These are phyloP conservation scores for Noctua janthina DNA, from an alignment of 2,888 invertebrate species.

Conservation along the genomic window DNA sequence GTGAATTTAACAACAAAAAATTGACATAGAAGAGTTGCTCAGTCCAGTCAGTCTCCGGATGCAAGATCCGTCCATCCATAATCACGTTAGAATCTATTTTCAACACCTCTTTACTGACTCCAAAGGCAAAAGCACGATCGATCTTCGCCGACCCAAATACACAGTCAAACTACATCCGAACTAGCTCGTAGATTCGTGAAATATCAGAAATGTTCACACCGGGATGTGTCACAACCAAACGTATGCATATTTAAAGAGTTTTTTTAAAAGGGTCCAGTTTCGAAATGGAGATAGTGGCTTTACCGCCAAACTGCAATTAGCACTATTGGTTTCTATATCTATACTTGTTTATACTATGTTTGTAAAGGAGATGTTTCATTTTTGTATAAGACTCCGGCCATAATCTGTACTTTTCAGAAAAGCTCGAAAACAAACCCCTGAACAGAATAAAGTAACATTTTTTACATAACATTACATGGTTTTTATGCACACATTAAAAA, in stretches of 20 bases:
- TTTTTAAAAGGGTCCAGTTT: conserved; percentile 5
- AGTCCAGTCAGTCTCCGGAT: too few relatives aligned
- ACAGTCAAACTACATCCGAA: conserved; percentile 34
- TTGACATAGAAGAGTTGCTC: too few relatives aligned
- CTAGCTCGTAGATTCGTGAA: conserved; percentile 28
- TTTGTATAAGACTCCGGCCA: too few relatives aligned
- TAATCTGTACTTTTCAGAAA: too few relatives aligned
- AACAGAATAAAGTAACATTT: too few relatives aligned
- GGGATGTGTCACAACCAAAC: conserved; percentile 36
- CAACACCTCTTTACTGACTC: not conserved
- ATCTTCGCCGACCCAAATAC: conserved; percentile 34
- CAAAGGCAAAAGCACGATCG: conserved; percentile 16
- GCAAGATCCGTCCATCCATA: not conserved
- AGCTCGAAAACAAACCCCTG: too few relatives aligned
- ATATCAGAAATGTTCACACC: conserved; percentile 28
- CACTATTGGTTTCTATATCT: not conserved
- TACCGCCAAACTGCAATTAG: not conserved
- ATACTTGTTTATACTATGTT: too few relatives aligned
- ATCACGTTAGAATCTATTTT: not conserved
- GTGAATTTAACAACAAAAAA: too few relatives aligned
- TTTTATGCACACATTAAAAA: too few relatives aligned
- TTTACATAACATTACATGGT: too few relatives aligned
- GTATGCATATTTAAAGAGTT: conserved; percentile 48
- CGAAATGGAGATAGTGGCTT: not conserved
- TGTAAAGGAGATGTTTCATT: too few relatives aligned